Base-by-base conservation (phyloP, 2,797 vertebrate genomes). In the Mormyrus proboscirostris region DNA sequence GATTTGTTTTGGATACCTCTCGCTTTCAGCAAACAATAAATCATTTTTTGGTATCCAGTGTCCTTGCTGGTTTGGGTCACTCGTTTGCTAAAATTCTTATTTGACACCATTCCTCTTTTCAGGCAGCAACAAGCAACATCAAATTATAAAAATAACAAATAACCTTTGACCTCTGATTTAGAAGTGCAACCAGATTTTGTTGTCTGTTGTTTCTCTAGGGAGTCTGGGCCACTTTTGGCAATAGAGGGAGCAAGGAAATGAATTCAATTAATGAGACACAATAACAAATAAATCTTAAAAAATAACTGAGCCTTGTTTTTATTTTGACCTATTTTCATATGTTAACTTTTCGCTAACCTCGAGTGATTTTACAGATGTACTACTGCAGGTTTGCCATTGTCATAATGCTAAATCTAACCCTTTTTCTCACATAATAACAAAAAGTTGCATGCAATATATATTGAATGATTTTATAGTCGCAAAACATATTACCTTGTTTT, bases 11-110 rank as follows among this genome's bases (percentile, higher is more conserved):
- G 33, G 88, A 69, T 90, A 89, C 89, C 76, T 89, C 83, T 91
- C 82, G 88, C 44, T 90, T 90, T 91, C 38, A 91, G 79, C 89
- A 89, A 91, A 88, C 87, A 90, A 38, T 88, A 86, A 90, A 79
- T 90, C 76, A 73, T 82, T 88, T 91, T 89, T 88, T 87, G 89
- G 88, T 85, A 59, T 91, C 84, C 41, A 49, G 10, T 49, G 87
- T 69, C 87, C 87, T 88, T 88, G 87, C 33, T 16, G 57, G 19
- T 44, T 9, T 7, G 57, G 87, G 87, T 88, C 87, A 59, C 59
- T 88, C n/a, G 87, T 49, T 69, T 65, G 87, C 38, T 69, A 12
- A 65, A 44, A 41, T 65, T 69, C 41, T 88, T 47, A 22, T 47
- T 59, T 47, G 51, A 57, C 51, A 57, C 51, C 29, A 53, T 87